Evolutionary conservation across 1,140 invertebrate species (phyloP), one percentile per base, ranked within the genome.

Genomic region (Pinna nobilis): DNA sequence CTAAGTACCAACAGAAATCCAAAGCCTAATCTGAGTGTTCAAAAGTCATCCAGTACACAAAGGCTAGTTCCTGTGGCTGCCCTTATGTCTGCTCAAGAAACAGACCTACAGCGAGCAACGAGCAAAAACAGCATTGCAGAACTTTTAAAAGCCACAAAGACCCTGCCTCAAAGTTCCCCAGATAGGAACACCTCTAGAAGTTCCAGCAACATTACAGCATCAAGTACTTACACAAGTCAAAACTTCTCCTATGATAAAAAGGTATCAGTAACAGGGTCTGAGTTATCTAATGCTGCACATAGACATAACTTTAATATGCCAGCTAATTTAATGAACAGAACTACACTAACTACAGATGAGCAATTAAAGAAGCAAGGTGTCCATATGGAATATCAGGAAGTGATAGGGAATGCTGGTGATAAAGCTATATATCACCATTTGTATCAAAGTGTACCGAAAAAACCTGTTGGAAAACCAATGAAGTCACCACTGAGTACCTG

Each of bases 101-200:
- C 50, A 28, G 18, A 18, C 1, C 33, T 35, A 59, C 7, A 18
- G 3, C 18, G 30, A 15, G 13, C 55, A 20, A 18, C 37, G 3
- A 33, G 37, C 23, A 35, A 30, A n/a, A 33, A 30, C 9, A 59
- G 55, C 20, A 67, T 67, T 50, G 50, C 47, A 50, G 64, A 67
- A 53, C 50, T 67, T 9, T 37, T 67, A 37, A 51, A 67, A 53
- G 64, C 64, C 23, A 67, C 64, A 67, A 67, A 53, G n/a, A 37
- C 35, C n/a, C 32, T 67, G 32, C 64, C 49, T 3, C 51, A 59
- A 35, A 35, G 23, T 20, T 35, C 33, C 30, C 55, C 55, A 0
- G 32, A 59, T 20, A n/a, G n/a, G n/a, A n/a, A n/a, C n/a, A n/a
- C n/a, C n/a, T n/a, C n/a, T n/a, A n/a, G n/a, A n/a, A n/a, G n/a